Evolutionary conservation across 2,888 invertebrate species (phyloP).

Genomic region (Heteromurus nitidus): DNA sequence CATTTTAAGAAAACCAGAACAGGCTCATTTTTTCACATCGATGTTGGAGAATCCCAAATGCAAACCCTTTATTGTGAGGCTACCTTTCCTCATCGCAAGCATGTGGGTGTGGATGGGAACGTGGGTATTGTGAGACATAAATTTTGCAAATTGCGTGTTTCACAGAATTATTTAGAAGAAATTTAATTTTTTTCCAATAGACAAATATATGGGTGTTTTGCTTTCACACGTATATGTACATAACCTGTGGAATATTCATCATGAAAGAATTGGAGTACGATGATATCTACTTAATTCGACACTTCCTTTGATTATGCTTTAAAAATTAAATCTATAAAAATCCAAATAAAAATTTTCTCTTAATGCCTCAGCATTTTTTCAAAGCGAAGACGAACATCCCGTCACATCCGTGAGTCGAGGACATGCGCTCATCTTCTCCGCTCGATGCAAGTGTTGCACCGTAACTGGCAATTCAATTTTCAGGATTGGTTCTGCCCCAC

Average conservation of each 20-base stretch:
- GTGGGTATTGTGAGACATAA: neutral
- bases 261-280: slow-evolving; percentile 47
- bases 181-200: slow-evolving; percentile 10
- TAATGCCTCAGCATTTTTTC: slow-evolving; percentile 33
- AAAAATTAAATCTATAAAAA: neutral
- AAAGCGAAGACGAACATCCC: no score
- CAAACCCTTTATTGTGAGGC: neutral
- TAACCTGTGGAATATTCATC: slow-evolving; percentile 23
- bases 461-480: slow-evolving; percentile 32
- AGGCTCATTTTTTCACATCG: slow-evolving; percentile 45
- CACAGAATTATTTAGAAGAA: no score
- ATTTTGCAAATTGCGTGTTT: neutral
- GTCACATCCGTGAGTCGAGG: neutral
- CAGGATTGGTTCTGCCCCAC: slow-evolving; percentile 46
- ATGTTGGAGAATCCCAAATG: slow-evolving; percentile 5
- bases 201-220: slow-evolving; percentile 35
- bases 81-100: neutral
- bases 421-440: slow-evolving; percentile 7
- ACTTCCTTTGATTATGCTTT: neutral
- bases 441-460: slow-evolving; percentile 37
- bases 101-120: neutral
- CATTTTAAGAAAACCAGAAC: slow-evolving; percentile 33
- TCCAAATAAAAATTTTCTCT: no score
- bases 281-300: neutral
- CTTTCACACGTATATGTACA: slow-evolving; percentile 49